Base-by-base conservation (phyloP, 92 coral and sea anemone genomes). In the Zoanthus sociatus region DNA sequence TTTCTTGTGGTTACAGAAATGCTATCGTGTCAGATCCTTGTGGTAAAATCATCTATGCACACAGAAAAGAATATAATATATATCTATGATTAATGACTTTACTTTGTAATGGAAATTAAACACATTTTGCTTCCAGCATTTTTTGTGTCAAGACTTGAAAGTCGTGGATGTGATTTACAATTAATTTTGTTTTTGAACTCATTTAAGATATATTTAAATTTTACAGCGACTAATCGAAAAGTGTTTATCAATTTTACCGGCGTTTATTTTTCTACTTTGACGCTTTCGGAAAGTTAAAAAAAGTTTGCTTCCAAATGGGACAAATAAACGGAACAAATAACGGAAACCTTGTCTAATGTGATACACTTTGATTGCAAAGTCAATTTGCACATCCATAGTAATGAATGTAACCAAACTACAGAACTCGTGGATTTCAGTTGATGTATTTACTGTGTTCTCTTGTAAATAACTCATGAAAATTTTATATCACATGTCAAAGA, bases 401-500 rank as follows among this genome's bases (percentile, higher is more conserved):
- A 15, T 64, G 4, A 61, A 46, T 46, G 74, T 30, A 69, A 69
- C 45, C n/a, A 45, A 53, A 69, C 21, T 61, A 61, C 73, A 63
- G 33, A 79, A 79, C 42, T 18, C 26, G 50, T 18, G 37, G 60
- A 33, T 78, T 61, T 42, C 58, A 37, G 17, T 60, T 18, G 18
- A 78, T 50, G 42, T 63, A n/a, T 69, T 63, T 15, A 18, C 73
- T 66, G 61, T 66, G 75, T 64, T 47, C 61, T n/a, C 73, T 79
- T 58, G 70, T 78, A 33, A 78, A 56, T 42, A 32, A 12, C 73
- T 81, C 85, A 81, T 81, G 61, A 81, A 81, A 45, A 11, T 63
- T 81, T 81, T 81, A 81, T 64, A 20, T 81, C 85, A 81, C 85
- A 81, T 81, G 85, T 66, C 56, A 66, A 26, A 46, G 30, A n/a